A percentile compares a stretch with the other conserved stretches of the same genome.
Conservation (phyloP, 2,888 invertebrate genomes). For the Xiphydria camelus region DNA sequence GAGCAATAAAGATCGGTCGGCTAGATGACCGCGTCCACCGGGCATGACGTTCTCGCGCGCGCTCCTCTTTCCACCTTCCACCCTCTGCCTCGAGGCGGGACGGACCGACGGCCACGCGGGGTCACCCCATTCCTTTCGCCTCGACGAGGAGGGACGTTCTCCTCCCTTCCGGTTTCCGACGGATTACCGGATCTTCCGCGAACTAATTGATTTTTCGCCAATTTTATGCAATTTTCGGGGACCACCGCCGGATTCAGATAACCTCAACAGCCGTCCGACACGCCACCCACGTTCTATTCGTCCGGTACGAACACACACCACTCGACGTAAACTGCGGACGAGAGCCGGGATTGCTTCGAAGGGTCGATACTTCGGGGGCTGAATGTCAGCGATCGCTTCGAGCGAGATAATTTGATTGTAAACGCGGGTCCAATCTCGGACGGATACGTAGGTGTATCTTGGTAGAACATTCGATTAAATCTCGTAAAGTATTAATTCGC, state of each 20-base stretch:
- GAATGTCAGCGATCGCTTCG: no score
- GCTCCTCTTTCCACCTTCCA: neutral
- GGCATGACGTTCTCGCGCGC: neutral
- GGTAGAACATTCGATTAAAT: no score
- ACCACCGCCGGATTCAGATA: conserved; percentile 17
- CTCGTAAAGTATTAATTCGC: no score
- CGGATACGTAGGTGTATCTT: no score
- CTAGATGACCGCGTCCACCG: conserved; percentile 41
- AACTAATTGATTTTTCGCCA: conserved; percentile 51
- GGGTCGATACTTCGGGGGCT: no score
- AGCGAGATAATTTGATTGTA: no score
- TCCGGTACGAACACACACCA: neutral
- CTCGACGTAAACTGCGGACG: no score
- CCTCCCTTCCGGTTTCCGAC: conserved; percentile 25
- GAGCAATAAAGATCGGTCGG: conserved; percentile 54
- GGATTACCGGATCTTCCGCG: conserved; percentile 44
- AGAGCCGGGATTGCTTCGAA: no score
- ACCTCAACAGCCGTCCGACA: conserved; percentile 34
- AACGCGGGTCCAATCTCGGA: no score
- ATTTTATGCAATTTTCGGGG: conserved; percentile 39
- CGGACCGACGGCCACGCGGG: no score
- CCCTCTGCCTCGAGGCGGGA: neutral
- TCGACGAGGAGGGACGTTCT: neutral
- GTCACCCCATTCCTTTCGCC: neutral
- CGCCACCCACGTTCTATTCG: conserved; percentile 26